Conservation (phyloP, 2,797 vertebrate genomes). For the Sebastolobus alascanus region DNA sequence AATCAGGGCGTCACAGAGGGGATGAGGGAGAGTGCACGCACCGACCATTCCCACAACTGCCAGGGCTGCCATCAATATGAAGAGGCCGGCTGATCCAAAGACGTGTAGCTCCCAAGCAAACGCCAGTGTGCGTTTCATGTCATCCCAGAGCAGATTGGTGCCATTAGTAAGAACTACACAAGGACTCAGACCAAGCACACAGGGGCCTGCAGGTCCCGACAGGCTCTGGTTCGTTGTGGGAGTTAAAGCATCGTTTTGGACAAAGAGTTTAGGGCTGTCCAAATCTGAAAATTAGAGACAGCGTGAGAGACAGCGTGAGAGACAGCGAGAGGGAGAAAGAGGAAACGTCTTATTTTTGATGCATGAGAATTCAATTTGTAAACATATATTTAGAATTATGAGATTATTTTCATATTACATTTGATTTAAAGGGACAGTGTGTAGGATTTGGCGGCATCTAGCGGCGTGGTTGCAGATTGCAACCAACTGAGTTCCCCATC, state of each 20-base stretch:
- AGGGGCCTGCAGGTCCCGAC: conserved; percentile 54
- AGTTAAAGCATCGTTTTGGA: conserved; percentile 52
- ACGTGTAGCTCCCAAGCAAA: conserved; percentile 91
- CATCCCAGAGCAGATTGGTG: conserved; percentile 87
- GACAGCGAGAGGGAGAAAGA: conserved; percentile 20
- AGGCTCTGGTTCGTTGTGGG: conserved; percentile 39
- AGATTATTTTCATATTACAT: neutral
- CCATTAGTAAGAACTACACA: conserved; percentile 78
- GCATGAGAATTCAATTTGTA: neutral
- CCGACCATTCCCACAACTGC: conserved; percentile 79
- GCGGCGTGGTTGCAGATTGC: too few species aligned
- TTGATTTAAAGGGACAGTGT: neutral
- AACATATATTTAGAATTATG: neutral
- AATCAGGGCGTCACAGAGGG: conserved; percentile 74
- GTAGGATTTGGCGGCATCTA: too few species aligned
- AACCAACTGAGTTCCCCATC: too few species aligned
- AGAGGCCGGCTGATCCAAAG: conserved; percentile 86
- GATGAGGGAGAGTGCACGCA: conserved; percentile 68
- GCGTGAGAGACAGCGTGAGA: conserved; percentile 8
- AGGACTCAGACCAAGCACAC: conserved; percentile 55
- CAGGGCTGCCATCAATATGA: conserved; percentile 81
- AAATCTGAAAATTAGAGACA: conserved; percentile 29
- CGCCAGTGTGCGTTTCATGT: conserved; percentile 87
- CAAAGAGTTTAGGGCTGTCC: conserved; percentile 20
- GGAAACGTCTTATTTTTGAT: neutral